Evolutionary conservation across 1,140 invertebrate genomes (phyloP).

Genomic region (Pogonomyrmex barbatus): DNA sequence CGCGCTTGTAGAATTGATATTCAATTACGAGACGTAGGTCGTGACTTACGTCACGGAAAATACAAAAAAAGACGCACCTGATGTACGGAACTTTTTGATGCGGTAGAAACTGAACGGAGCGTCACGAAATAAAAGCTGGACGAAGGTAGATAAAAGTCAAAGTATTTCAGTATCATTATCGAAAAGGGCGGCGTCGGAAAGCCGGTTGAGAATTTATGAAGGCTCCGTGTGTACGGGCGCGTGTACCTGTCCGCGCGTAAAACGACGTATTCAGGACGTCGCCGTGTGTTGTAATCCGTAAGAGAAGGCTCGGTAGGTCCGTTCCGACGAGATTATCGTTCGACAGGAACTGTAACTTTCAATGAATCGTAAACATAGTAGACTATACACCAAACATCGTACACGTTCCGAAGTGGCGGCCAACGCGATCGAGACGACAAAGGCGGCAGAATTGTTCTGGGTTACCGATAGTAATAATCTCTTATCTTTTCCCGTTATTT

Average conservation of each 20-base stretch:
- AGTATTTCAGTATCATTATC: constrained; percentile 56
- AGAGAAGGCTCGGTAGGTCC: neutral
- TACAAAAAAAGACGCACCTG: neutral
- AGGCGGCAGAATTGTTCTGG: neutral
- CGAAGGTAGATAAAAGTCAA: constrained; percentile 22
- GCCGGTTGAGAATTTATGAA: constrained; percentile 47
- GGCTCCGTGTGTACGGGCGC: constrained; percentile 10
- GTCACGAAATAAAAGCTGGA: constrained; percentile 8
- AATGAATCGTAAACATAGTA: constrained; percentile 37
- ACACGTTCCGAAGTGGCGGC: neutral
- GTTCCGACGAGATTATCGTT: constrained; percentile 55
- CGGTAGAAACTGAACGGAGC: constrained; percentile 1
- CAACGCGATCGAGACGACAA: constrained; percentile 20
- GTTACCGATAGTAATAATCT: neutral
- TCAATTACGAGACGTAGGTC: neutral
- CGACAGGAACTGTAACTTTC: constrained; percentile 46
- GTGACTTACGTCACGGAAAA: neutral
- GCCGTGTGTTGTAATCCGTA: constrained; percentile 40
- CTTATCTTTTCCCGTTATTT: neutral
- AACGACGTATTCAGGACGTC: constrained; percentile 41
- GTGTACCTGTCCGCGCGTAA: constrained; percentile 52
- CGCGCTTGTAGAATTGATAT: neutral
- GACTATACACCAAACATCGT: neutral
- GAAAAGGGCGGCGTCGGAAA: constrained; percentile 43
- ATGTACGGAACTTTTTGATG: constrained; percentile 10